Evolutionary conservation across 2,113 vertebrate genomes (phyloP).

Genomic region (Haliaeetus leucogaster): DNA sequence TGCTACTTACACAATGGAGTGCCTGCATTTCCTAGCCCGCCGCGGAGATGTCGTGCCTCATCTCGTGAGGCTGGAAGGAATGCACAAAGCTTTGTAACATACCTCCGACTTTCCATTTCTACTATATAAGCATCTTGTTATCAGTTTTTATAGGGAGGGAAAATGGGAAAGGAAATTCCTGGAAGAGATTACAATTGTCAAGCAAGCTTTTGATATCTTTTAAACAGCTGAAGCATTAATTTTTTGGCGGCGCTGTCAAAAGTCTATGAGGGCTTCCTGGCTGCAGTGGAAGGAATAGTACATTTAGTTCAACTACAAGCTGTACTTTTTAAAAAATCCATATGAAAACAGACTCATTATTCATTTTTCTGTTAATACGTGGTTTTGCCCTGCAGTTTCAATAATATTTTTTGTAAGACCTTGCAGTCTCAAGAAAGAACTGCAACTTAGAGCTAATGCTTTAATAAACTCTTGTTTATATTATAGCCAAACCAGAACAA

Average conservation of each 20-base stretch:
- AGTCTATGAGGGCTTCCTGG: slow-evolving; percentile 40
- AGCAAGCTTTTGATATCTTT: slow-evolving; percentile 39
- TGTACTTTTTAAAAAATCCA: not conserved
- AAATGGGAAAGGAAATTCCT: slow-evolving; percentile 63
- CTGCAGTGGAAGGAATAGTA: slow-evolving; percentile 40
- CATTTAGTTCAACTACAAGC: slow-evolving; percentile 49
- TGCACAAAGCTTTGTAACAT: not conserved
- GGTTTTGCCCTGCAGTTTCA: slow-evolving; percentile 27
- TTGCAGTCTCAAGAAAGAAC: slow-evolving; percentile 14
- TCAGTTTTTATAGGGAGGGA: slow-evolving; percentile 41
- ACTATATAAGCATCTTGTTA: slow-evolving; percentile 45
- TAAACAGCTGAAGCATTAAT: slow-evolving; percentile 54
- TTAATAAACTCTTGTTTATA: slow-evolving; percentile 53
- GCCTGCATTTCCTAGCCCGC: not conserved
- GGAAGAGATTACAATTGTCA: slow-evolving; percentile 56
- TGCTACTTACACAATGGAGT: not conserved
- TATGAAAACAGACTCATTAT: slow-evolving; percentile 55
- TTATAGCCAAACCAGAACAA: slow-evolving; percentile 36
- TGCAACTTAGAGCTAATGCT: not conserved
- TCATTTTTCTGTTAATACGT: slow-evolving; percentile 57
- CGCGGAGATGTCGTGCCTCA: not conserved
- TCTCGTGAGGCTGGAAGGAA: slow-evolving; percentile 38
- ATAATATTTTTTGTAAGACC: slow-evolving; percentile 3
- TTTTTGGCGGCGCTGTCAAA: slow-evolving; percentile 40
- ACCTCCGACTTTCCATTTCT: slow-evolving; percentile 49